Base-by-base conservation (phyloP, 2,797 vertebrate genomes). In the Fratercula arctica region DNA sequence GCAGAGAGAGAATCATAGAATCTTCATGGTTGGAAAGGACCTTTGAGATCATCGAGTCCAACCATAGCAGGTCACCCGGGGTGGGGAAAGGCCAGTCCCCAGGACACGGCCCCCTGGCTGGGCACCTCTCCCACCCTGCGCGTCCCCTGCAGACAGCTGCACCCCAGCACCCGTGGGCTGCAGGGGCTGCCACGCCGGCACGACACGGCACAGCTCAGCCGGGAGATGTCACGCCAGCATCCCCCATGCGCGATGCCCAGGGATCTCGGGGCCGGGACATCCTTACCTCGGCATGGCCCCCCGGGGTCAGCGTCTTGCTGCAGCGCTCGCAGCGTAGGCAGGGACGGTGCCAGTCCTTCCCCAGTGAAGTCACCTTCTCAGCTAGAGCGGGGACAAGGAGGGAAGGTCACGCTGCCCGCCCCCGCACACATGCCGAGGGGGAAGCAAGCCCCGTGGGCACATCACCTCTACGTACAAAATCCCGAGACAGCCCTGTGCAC, bases 331-430 rank as follows among this genome's bases (percentile, higher is more conserved):
- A 99, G 95, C 99, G 99, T 96, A 99, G 98, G 88, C 99, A 99
- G n/a, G 99, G 99, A 29, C 99, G 98, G 96, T 99, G 99, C 99
- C 99, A 99, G 98, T 99, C 99, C 93, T 99, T 99, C 45, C 99
- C 99, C 97, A 99, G 98, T 0, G 99, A 99, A 4, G 99, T 99
- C 98, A 99, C 99, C 98, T 99, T 99, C 98, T 99, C 99, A 0
- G 99, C 99, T 99, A 89, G 10, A 88, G 74, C 1, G 17, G 61
- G 50, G 31, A 91, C 67, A 46, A 64, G 66, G 1, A 72, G 50
- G 13, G 28, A 81, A 9, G n/a, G 60, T 95, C 60, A 79, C 3
- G 1, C 13, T 8, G 5, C 50, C 16, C 19, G 24, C 37, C 13
- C 31, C 15, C 39, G 31, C 37, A 35, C 46, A 35, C 35, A 1